Evolutionary conservation across 1,140 invertebrate species (phyloP).

Genomic region (Littorina saxatilis): DNA sequence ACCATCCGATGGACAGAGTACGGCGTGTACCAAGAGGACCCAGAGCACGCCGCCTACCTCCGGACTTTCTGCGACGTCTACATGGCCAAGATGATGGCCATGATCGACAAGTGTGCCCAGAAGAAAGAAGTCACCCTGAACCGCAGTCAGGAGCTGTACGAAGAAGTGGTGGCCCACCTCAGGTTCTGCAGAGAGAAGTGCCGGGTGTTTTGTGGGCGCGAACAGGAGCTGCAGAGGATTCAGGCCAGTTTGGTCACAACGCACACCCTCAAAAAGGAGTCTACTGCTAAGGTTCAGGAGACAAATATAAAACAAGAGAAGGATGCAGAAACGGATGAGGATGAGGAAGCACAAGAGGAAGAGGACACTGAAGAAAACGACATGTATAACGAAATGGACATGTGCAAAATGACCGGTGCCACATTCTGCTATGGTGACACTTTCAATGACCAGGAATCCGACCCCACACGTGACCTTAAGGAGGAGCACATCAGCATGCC

Average conservation of each 20-base stretch:
- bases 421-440: conserved; percentile 45
- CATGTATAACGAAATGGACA: conserved; percentile 12
- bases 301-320: neutral
- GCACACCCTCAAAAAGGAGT: neutral
- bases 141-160: conserved; percentile 11
- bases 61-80: conserved; percentile 54
- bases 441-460: conserved; percentile 41
- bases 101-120: conserved; percentile 48
- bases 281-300: neutral
- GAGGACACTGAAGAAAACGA: neutral
- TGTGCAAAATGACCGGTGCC: conserved; percentile 30
- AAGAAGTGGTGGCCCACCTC: conserved; percentile 96
- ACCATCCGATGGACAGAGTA: conserved; percentile 44
- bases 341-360: neutral
- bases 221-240: conserved; percentile 47
- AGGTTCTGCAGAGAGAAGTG: conserved; percentile 83
- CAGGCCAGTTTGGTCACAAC: conserved; percentile 34
- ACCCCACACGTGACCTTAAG: conserved; percentile 47
- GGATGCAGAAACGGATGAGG: neutral
- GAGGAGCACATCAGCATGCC: conserved; percentile 41
- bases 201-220: conserved; percentile 57
- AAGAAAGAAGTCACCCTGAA: conserved; percentile 21
- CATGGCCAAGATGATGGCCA: conserved; percentile 48
- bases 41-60: conserved; percentile 54
- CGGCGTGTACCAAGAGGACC: conserved; percentile 46